These are phyloP conservation scores for Spea multiplicata DNA, from an alignment of 2,113 vertebrate species.

Conservation along the genomic window DNA sequence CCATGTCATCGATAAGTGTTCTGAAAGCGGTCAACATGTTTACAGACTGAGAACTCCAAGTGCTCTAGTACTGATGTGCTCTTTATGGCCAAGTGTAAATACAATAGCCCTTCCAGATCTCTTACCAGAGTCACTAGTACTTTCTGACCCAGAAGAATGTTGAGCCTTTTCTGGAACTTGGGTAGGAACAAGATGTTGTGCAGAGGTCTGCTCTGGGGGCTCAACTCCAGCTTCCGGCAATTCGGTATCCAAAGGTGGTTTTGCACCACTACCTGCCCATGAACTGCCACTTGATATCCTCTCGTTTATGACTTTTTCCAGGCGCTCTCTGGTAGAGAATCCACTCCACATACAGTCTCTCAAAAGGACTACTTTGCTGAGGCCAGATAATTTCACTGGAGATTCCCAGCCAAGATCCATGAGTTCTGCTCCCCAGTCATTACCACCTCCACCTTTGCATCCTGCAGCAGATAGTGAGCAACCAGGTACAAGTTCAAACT, in stretches of 20 bases:
- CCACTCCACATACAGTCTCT: slow-evolving; percentile 97
- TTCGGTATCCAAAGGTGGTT: not conserved
- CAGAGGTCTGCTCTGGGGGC: not conserved
- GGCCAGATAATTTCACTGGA: slow-evolving; percentile 72
- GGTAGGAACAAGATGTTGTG: not conserved
- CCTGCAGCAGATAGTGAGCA: slow-evolving; percentile 80
- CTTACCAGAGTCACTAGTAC: slow-evolving; percentile 92
- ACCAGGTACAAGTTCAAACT: slow-evolving; percentile 91
- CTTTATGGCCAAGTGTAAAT: not conserved
- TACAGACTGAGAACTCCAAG: not conserved
- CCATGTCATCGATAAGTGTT: too few relatives aligned
- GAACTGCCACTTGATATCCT: slow-evolving; percentile 59
- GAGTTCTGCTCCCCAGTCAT: slow-evolving; percentile 61
- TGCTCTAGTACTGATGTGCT: not conserved
- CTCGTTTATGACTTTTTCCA: slow-evolving; percentile 81
- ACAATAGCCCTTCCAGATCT: not conserved
- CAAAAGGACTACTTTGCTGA: slow-evolving; percentile 85
- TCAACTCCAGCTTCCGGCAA: not conserved
- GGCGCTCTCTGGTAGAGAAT: slow-evolving; percentile 79
- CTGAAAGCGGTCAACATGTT: too few relatives aligned
- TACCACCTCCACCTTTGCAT: slow-evolving; percentile 54
- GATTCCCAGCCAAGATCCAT: slow-evolving; percentile 44
- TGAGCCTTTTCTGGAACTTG: slow-evolving; percentile 65
- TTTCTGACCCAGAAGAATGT: slow-evolving; percentile 89
- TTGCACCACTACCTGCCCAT: slow-evolving; percentile 53